Conservation (phyloP, 2,113 vertebrate genomes). For the Sinocyclocheilus grahami region DNA sequence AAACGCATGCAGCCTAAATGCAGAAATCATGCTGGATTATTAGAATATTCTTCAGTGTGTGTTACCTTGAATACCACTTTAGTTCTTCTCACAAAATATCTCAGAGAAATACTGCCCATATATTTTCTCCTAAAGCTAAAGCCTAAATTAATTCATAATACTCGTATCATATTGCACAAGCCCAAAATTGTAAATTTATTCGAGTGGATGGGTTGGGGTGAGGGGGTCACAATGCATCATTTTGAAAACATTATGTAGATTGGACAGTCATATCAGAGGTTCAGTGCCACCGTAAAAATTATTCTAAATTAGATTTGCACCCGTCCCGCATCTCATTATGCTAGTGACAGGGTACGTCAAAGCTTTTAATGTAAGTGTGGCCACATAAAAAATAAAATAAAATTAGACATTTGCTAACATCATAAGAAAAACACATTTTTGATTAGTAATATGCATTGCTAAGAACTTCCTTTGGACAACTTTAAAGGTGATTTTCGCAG, state of each 20-base stretch:
- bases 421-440: no score
- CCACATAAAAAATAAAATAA: no score
- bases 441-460: no score
- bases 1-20: constrained; percentile 59
- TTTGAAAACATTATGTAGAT: constrained; percentile 57
- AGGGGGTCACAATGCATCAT: constrained; percentile 60
- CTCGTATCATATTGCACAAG: constrained; percentile 74
- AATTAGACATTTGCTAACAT: not conserved
- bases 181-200: constrained; percentile 76
- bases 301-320: constrained; percentile 67
- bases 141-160: constrained; percentile 66
- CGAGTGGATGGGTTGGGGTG: constrained; percentile 10
- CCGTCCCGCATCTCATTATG: constrained; percentile 54
- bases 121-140: constrained; percentile 30
- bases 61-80: constrained; percentile 56
- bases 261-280: constrained; percentile 50
- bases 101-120: constrained; percentile 52
- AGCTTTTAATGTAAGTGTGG: not conserved
- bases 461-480: no score
- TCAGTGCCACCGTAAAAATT: constrained; percentile 66
- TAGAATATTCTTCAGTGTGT: constrained; percentile 65
- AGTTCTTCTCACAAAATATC: constrained; percentile 61
- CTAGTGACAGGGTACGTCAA: constrained; percentile 17
- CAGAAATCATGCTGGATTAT: constrained; percentile 27
- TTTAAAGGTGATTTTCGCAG: no score